Conservation (phyloP, 2,113 vertebrate species). For the Mobula hypostoma region DNA sequence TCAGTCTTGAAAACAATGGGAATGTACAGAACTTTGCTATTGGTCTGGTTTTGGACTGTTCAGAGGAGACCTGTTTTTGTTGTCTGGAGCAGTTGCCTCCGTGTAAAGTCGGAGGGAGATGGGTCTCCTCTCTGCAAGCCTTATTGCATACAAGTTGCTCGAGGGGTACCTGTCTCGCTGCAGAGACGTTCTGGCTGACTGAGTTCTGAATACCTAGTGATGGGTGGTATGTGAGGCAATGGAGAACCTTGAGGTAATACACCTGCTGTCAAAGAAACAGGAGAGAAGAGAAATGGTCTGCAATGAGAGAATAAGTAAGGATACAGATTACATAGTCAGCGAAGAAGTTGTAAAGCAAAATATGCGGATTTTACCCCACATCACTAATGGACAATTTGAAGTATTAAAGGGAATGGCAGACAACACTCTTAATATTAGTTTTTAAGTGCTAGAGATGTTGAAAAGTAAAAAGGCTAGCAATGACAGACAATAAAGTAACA, state of each 20-base stretch:
- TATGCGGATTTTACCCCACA: too few species aligned
- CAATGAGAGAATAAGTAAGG: not conserved
- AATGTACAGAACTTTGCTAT: not conserved
- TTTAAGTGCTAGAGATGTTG: too few species aligned
- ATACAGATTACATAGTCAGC: too few species aligned
- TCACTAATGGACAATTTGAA: too few species aligned
- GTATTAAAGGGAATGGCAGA: too few species aligned
- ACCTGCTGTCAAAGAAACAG: not conserved
- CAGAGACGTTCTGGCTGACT: not conserved
- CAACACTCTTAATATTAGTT: too few species aligned
- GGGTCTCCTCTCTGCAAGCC: not conserved
- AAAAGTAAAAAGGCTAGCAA: too few species aligned
- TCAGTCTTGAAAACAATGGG: not conserved
- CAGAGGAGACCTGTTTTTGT: not conserved
- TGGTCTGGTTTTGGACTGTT: not conserved
- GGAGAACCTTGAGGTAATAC: not conserved
- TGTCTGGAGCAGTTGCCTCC: not conserved
- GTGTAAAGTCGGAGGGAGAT: not conserved
- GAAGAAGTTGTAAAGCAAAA: too few species aligned
- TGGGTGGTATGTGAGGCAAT: not conserved
- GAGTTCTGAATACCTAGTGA: not conserved
- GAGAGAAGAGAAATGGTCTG: not conserved
- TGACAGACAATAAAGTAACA: too few species aligned
- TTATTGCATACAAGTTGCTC: not conserved
- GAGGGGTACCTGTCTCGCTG: not conserved